Evolutionary conservation across 2,113 vertebrate genomes (phyloP).

Genomic region (Trematomus loennbergii): DNA sequence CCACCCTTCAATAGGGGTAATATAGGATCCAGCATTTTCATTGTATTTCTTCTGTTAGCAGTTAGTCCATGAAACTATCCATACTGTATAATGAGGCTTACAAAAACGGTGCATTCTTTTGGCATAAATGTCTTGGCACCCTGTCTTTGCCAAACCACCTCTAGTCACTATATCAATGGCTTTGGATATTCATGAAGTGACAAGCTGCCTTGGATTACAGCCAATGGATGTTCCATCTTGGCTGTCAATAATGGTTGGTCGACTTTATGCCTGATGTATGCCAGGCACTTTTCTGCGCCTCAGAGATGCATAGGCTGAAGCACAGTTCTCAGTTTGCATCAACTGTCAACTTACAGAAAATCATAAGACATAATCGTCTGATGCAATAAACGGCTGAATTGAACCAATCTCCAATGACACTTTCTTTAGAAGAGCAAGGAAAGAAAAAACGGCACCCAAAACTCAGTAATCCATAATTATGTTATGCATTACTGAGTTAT

Average conservation of each 20-base stretch:
- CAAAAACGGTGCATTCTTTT: not conserved
- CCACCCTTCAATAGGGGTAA: too few species aligned
- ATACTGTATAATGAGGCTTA: not conserved
- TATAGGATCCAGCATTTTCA: too few species aligned
- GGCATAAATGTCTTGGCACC: not conserved
- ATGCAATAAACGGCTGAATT: constrained; percentile 1
- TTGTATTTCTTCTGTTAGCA: too few species aligned
- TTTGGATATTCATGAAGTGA: constrained; percentile 41
- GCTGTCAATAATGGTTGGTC: constrained; percentile 39
- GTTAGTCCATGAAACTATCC: too few species aligned
- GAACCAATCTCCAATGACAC: not conserved
- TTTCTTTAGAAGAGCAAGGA: too few species aligned
- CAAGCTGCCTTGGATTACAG: constrained; percentile 5
- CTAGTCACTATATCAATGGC: not conserved
- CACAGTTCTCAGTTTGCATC: not conserved
- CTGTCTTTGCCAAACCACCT: not conserved
- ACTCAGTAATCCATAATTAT: not conserved
- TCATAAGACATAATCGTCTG: constrained; percentile 3
- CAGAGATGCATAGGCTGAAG: not conserved
- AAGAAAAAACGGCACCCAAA: too few species aligned
- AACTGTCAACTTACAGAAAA: constrained; percentile 16
- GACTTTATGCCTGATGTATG: constrained; percentile 13
- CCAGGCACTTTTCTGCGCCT: constrained; percentile 16
- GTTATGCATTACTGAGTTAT: not conserved
- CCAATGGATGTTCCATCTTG: constrained; percentile 13